phyloP scores from a whole-genome alignment of 2,888 invertebrate species.

The Rotaria socialis region DNA sequence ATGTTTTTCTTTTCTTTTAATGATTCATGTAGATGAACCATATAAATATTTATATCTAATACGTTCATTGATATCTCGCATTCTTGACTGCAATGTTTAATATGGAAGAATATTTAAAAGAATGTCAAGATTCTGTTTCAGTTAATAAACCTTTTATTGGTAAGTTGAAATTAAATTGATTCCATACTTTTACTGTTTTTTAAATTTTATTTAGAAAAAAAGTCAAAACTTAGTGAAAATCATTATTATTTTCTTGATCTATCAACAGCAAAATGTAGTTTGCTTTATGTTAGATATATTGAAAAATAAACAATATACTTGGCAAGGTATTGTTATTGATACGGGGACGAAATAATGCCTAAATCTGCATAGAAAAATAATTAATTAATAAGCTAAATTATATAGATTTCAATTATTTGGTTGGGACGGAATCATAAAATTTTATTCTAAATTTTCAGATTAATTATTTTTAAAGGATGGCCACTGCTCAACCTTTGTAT shows the following conservation, averaged over 20 bases:
- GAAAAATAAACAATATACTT: conserved; percentile 40
- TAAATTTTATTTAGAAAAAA: conserved; percentile 31
- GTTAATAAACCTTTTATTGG: conserved; percentile 48
- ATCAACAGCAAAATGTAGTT: conserved; percentile 51
- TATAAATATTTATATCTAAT: conserved; percentile 39
- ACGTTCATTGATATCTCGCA: conserved; percentile 49
- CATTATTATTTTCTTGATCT: conserved; percentile 40
- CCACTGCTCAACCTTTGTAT: background rate
- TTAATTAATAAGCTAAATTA: no score
- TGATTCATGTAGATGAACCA: conserved; percentile 49
- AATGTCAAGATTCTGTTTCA: conserved; percentile 52
- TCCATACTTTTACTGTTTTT: conserved; percentile 43
- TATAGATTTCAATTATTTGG: no score
- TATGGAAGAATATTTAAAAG: conserved; percentile 52
- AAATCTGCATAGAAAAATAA: no score
- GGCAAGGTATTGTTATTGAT: conserved; percentile 41
- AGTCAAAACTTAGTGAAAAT: conserved; percentile 38
- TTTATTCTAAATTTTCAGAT: background rate
- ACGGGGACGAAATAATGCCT: background rate
- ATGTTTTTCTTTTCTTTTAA: background rate
- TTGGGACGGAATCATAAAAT: background rate
- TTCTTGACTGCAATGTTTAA: conserved; percentile 51
- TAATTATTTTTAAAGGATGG: background rate
- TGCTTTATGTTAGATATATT: conserved; percentile 51
- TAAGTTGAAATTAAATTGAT: background rate